Evolutionary conservation across 2,797 vertebrate species (phyloP).

Genomic region (Pseudotriccus pelzelni): DNA sequence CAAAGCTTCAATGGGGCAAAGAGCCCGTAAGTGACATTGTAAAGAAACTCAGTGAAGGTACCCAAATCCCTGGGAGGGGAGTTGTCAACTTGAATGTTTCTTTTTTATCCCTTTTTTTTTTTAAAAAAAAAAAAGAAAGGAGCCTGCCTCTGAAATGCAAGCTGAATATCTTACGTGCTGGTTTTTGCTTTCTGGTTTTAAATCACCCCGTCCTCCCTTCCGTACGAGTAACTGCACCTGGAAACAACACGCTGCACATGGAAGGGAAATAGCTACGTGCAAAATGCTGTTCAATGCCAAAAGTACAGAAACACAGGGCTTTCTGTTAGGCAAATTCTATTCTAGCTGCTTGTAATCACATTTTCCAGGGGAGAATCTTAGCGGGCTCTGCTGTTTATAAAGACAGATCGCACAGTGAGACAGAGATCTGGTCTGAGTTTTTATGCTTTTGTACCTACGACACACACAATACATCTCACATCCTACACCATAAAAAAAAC

Average conservation of each 20-base stretch:
- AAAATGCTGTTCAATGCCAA: background rate
- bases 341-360: background rate
- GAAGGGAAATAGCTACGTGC: background rate
- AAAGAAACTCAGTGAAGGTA: conserved; percentile 42
- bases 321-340: background rate
- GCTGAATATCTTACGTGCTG: fast-evolving
- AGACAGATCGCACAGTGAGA: background rate
- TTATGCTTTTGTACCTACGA: background rate
- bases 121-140: background rate
- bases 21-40: conserved; percentile 6
- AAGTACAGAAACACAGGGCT: fast-evolving
- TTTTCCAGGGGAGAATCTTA: background rate
- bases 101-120: background rate
- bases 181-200: background rate
- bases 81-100: conserved; percentile 55
- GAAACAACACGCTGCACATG: fast-evolving
- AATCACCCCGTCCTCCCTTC: background rate
- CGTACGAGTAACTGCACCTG: background rate
- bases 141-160: background rate
- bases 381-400: background rate
- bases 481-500: background rate
- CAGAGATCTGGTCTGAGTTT: background rate
- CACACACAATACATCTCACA: background rate
- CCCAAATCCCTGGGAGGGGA: conserved; percentile 51
- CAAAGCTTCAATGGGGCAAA: conserved; percentile 40